Percentiles rank a stretch among this genome's conserved stretches.
These are phyloP conservation scores for Camarhynchus parvulus DNA, from an alignment of 2,113 vertebrate genomes.

Conservation along the genomic window DNA sequence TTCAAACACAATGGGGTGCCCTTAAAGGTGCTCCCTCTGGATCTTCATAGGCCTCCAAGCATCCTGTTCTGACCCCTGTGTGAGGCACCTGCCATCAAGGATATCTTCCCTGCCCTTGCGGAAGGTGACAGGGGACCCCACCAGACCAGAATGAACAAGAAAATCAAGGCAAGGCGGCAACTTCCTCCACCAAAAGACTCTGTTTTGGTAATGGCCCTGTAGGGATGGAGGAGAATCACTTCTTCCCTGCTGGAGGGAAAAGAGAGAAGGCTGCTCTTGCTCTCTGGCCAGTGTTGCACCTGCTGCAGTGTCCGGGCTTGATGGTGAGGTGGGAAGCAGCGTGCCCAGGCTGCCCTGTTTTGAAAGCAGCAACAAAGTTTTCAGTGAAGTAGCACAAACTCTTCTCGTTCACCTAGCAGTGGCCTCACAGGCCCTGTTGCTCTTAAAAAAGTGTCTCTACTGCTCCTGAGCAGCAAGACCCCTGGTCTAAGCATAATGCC, in stretches of 20 bases:
- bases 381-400: background rate
- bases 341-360: fast-evolving
- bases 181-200: background rate
- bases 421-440: fast-evolving
- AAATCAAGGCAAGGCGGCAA: background rate
- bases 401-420: background rate
- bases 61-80: fast-evolving
- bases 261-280: background rate
- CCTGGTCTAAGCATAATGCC: fast-evolving
- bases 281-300: background rate
- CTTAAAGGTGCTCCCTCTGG: fast-evolving
- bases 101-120: fast-evolving
- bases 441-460: background rate
- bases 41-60: fast-evolving
- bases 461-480: background rate
- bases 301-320: background rate
- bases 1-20: fast-evolving
- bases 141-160: fast-evolving
- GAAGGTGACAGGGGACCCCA: fast-evolving
- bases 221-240: background rate
- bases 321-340: fast-evolving
- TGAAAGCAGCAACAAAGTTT: background rate
- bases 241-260: background rate
- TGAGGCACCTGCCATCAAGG: fast-evolving
- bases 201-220: background rate